Conservation (phyloP, 1,140 invertebrate species). For the Tetragonula clypearis region DNA sequence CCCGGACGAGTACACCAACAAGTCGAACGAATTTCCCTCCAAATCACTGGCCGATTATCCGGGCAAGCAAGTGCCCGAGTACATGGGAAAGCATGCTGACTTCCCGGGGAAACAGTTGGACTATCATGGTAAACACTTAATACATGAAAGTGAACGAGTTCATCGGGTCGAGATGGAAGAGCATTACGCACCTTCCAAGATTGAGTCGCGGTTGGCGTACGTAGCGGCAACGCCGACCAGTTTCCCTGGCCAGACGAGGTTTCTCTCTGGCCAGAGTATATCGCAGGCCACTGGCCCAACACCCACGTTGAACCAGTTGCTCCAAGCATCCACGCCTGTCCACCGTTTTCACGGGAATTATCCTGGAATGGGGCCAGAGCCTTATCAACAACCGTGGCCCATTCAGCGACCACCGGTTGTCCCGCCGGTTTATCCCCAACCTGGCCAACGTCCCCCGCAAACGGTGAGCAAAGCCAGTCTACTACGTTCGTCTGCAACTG, state of each 20-base stretch:
- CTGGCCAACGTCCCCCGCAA: slow-evolving; percentile 79
- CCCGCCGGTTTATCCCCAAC: slow-evolving; percentile 78
- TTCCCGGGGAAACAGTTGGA: slow-evolving; percentile 67
- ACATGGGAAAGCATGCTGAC: slow-evolving; percentile 64
- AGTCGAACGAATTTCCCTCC: slow-evolving; percentile 68
- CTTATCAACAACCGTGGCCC: slow-evolving; percentile 80
- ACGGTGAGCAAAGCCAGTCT: slow-evolving; percentile 68
- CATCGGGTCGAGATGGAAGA: slow-evolving; percentile 75
- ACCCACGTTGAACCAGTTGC: slow-evolving; percentile 94
- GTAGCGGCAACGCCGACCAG: slow-evolving; percentile 47
- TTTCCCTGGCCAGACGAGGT: slow-evolving; percentile 79
- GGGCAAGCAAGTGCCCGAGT: slow-evolving; percentile 66
- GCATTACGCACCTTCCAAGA: slow-evolving; percentile 76
- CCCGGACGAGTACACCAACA: slow-evolving; percentile 71
- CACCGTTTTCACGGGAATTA: slow-evolving; percentile 83
- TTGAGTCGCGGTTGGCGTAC: slow-evolving; percentile 68
- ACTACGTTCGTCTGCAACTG: not conserved
- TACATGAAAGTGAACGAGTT: slow-evolving; percentile 68
- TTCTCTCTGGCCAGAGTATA: slow-evolving; percentile 85
- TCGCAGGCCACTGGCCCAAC: slow-evolving; percentile 92
- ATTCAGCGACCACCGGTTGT: slow-evolving; percentile 79
- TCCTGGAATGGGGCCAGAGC: slow-evolving; percentile 77
- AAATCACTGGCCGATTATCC: slow-evolving; percentile 72
- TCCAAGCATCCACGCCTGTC: slow-evolving; percentile 89
- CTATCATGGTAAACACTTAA: slow-evolving; percentile 72